These are phyloP conservation scores for Dryobates pubescens DNA, from an alignment of 2,797 vertebrate genomes.

Conservation along the genomic window DNA sequence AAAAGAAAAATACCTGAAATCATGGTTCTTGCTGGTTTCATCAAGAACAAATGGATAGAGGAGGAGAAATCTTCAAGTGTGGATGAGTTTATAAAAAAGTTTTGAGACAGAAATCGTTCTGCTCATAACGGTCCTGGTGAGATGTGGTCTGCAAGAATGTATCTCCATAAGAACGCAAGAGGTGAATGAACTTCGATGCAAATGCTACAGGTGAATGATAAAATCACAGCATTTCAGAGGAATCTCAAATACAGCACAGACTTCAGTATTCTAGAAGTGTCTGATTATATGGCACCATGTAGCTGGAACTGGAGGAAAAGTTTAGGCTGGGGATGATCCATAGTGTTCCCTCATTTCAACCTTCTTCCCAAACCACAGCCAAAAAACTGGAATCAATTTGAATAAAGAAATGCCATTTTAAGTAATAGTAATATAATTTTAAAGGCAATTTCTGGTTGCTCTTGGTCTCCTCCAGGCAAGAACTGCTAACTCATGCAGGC, in stretches of 20 bases:
- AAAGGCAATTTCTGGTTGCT: neutral
- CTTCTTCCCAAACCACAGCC: neutral
- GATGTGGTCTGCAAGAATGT: neutral
- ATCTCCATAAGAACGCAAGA: neutral
- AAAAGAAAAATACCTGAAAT: conserved; percentile 40
- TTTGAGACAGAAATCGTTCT: neutral
- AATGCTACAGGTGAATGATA: neutral
- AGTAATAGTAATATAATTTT: neutral
- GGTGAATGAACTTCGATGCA: neutral
- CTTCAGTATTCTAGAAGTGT: neutral
- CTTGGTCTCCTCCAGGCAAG: neutral
- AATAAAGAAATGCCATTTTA: neutral
- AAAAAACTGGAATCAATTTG: neutral
- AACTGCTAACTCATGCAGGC: neutral
- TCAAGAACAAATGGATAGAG: neutral
- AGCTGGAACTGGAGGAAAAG: neutral
- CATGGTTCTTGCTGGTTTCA: conserved; percentile 29
- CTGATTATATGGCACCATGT: fast-evolving
- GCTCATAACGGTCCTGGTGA: neutral
- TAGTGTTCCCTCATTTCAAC: neutral
- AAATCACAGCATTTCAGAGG: neutral
- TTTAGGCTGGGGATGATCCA: neutral
- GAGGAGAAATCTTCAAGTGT: neutral
- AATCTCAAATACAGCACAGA: neutral
- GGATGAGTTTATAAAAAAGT: neutral